phyloP scores from a whole-genome alignment of 2,113 vertebrate species.

The Crotalus horridus region DNA sequence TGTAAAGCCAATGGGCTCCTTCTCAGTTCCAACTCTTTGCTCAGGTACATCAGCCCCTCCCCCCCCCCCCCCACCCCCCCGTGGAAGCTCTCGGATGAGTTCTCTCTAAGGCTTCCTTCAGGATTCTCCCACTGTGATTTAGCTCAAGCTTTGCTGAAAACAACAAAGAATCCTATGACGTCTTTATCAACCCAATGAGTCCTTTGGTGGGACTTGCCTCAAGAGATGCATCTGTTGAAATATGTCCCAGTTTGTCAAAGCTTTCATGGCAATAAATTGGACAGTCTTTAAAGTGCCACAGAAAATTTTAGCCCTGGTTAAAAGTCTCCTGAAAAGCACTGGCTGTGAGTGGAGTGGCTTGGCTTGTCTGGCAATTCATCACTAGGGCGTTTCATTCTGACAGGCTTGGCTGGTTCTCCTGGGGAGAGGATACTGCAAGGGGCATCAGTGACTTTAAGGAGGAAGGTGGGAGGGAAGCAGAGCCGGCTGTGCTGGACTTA shows the following conservation, averaged over 20 bases:
- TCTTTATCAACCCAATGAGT: neutral
- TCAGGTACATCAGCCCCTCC: too few species aligned
- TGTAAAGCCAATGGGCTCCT: neutral
- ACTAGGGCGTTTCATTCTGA: neutral
- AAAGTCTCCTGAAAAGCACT: neutral
- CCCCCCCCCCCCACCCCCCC: too few species aligned
- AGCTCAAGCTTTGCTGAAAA: neutral
- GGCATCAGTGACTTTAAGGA: rapidly evolving
- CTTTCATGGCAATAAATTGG: neutral
- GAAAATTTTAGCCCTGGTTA: neutral
- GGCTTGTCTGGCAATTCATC: neutral
- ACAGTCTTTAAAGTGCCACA: neutral
- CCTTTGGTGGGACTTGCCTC: neutral
- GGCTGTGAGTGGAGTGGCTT: neutral
- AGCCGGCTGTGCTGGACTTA: neutral
- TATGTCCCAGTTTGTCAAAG: neutral
- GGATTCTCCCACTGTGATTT: neutral
- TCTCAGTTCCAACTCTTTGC: neutral
- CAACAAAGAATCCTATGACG: neutral
- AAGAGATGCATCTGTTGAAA: neutral
- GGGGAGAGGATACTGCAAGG: neutral
- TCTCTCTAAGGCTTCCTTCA: neutral
- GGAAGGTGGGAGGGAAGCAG: neutral
- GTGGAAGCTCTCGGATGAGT: neutral
- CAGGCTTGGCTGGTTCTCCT: neutral